phyloP scores from a whole-genome alignment of 2,888 invertebrate genomes.

The Opisthograptis luteolata region DNA sequence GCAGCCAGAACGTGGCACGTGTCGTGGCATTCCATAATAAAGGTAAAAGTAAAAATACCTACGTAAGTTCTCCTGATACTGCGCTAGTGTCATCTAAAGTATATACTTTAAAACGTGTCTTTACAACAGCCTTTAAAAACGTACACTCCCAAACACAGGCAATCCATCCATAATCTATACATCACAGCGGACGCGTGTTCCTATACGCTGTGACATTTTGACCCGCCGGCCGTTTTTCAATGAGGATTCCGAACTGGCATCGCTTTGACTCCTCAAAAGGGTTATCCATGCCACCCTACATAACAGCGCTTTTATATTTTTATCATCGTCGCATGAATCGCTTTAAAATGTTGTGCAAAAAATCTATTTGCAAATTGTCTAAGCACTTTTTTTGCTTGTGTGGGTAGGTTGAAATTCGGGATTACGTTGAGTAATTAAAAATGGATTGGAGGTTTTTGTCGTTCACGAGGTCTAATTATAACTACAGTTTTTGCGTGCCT shows the following conservation, averaged over 20 bases:
- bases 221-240: slow-evolving; percentile 71
- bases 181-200: slow-evolving; percentile 48
- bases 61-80: neutral
- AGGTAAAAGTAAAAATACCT: too few relatives aligned
- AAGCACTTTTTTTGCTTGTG: slow-evolving; percentile 16
- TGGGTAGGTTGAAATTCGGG: neutral
- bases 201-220: slow-evolving; percentile 62
- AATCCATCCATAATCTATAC: slow-evolving; percentile 44
- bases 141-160: slow-evolving; percentile 28
- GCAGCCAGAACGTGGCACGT: too few relatives aligned
- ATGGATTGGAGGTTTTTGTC: neutral
- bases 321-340: slow-evolving; percentile 69
- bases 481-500: neutral
- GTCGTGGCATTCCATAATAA: too few relatives aligned
- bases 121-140: slow-evolving; percentile 32
- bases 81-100: slow-evolving; percentile 1
- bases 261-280: slow-evolving; percentile 71
- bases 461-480: neutral
- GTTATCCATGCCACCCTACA: slow-evolving; percentile 61
- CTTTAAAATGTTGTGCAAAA: slow-evolving; percentile 50
- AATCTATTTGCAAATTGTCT: slow-evolving; percentile 31
- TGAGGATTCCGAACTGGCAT: slow-evolving; percentile 59
- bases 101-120: slow-evolving; percentile 14
- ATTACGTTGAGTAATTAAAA: neutral
- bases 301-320: slow-evolving; percentile 71